Conservation (phyloP, 2,888 invertebrate genomes). For the Eurytoma californica region DNA sequence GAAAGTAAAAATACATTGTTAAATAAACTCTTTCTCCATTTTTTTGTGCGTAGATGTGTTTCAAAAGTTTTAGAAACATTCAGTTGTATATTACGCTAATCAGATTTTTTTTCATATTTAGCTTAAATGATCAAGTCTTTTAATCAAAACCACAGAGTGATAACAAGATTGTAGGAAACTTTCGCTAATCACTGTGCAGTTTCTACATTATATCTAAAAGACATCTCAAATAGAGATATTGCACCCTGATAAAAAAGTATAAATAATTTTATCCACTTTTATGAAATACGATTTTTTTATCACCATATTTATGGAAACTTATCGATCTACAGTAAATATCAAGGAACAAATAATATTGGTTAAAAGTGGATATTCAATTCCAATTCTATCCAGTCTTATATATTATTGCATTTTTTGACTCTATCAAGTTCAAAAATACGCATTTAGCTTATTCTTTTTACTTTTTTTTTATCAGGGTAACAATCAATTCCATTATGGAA, state of each 20-base stretch:
- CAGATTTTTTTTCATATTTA: conserved; percentile 11
- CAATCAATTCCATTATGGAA: conserved; percentile 14
- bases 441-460: background rate
- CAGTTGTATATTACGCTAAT: conserved; percentile 1
- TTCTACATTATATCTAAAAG: conserved; percentile 10
- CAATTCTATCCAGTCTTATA: conserved; percentile 43
- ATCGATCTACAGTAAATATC: background rate
- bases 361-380: conserved; percentile 36
- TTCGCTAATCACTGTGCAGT: background rate
- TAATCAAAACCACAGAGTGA: conserved; percentile 20
- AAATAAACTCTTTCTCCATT: background rate
- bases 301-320: background rate
- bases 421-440: too few relatives aligned
- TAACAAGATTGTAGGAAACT: conserved; percentile 4
- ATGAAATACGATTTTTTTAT: background rate
- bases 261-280: conserved; percentile 10
- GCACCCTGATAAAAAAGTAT: conserved; percentile 38
- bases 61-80: conserved; percentile 18
- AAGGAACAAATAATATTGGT: background rate
- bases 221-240: conserved; percentile 3
- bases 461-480: background rate
- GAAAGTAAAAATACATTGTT: conserved; percentile 16
- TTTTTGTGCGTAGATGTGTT: conserved; percentile 22
- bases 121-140: conserved; percentile 20
- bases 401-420: conserved; percentile 23